Percentiles rank a stretch among this genome's conserved stretches.
These are phyloP conservation scores for Sorex araneus DNA, from an alignment of 2,113 vertebrate species.

Conservation along the genomic window DNA sequence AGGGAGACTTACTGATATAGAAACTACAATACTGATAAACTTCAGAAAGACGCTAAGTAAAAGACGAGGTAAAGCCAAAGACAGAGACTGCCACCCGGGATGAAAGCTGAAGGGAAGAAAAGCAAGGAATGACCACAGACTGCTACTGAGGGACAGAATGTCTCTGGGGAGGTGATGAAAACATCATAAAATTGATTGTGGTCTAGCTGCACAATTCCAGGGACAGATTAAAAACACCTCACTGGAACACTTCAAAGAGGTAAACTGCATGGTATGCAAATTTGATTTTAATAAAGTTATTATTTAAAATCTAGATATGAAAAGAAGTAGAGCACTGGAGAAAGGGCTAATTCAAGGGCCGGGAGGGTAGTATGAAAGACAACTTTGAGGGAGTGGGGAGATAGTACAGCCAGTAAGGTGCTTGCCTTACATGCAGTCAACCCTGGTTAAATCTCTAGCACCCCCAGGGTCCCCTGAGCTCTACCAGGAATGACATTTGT, in stretches of 20 bases:
- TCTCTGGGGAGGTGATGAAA: background rate
- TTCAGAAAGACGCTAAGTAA: background rate
- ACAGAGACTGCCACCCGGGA: background rate
- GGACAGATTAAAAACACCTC: background rate
- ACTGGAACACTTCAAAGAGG: background rate
- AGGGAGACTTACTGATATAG: background rate
- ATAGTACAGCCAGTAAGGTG: no score
- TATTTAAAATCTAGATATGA: background rate
- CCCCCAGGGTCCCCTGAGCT: no score
- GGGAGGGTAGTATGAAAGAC: background rate
- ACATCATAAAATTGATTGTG: background rate
- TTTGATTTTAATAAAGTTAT: background rate
- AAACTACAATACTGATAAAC: background rate
- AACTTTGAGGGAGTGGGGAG: background rate
- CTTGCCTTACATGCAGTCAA: no score
- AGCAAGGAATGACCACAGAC: background rate
- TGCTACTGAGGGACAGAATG: background rate
- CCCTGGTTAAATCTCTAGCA: no score
- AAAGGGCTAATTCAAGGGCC: conserved; percentile 1
- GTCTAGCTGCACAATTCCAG: background rate
- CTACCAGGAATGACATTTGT: no score
- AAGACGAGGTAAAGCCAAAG: background rate
- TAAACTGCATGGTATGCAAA: background rate
- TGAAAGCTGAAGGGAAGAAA: background rate
- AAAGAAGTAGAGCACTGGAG: background rate